Evolutionary conservation across 2,888 invertebrate species (phyloP).

Genomic region (Bhutanitis thaidina): DNA sequence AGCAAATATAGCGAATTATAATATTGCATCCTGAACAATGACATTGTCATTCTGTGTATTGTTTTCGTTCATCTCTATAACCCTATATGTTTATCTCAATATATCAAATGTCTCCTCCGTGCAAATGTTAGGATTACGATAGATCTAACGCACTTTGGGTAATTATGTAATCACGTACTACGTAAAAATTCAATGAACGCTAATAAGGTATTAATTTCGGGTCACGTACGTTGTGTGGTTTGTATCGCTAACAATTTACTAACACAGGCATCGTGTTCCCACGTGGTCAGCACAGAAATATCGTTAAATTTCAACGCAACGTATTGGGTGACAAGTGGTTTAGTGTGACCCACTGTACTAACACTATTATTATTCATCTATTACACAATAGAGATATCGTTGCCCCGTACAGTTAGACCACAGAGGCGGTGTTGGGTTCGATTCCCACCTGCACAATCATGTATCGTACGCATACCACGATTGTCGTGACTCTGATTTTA

Average conservation of each 20-base stretch:
- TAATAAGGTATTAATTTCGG: background rate
- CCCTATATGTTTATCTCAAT: too few relatives aligned
- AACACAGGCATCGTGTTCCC: conserved; percentile 6
- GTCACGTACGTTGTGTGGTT: conserved; percentile 8
- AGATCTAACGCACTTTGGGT: too few relatives aligned
- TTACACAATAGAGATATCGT: conserved; percentile 12
- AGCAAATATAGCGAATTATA: too few relatives aligned
- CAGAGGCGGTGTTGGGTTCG: conserved; percentile 44
- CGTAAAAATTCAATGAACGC: too few relatives aligned
- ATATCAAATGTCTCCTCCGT: too few relatives aligned
- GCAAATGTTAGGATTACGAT: too few relatives aligned
- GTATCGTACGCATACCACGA: conserved; percentile 27
- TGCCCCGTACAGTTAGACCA: conserved; percentile 46
- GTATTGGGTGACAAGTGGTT: conserved; percentile 15
- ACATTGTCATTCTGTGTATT: too few relatives aligned
- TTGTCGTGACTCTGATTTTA: conserved; percentile 32
- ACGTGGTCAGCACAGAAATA: background rate
- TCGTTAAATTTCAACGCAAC: conserved; percentile 12
- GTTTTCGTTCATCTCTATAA: too few relatives aligned
- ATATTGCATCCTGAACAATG: too few relatives aligned
- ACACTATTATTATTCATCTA: conserved; percentile 10
- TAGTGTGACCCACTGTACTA: conserved; percentile 6
- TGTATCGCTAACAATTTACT: conserved; percentile 7
- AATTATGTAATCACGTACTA: too few relatives aligned
- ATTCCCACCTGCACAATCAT: conserved; percentile 48